These are phyloP conservation scores for Polydrusus tereticollis DNA, from an alignment of 2,888 invertebrate species.

Conservation along the genomic window DNA sequence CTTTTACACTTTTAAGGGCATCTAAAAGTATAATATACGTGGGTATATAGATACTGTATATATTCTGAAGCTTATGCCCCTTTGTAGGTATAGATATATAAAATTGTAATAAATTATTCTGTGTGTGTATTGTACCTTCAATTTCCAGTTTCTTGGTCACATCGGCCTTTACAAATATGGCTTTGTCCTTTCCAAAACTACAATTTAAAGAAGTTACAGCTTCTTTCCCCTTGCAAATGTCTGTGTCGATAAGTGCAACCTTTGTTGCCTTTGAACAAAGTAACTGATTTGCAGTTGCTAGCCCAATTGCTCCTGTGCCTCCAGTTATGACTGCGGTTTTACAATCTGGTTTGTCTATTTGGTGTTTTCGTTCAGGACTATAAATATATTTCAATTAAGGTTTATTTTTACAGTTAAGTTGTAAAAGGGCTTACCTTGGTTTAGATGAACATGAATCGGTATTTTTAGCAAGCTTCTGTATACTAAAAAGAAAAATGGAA, in stretches of 20 bases:
- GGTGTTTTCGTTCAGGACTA: constrained; percentile 7
- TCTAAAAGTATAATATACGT: constrained; percentile 19
- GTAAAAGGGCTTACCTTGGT: neutral
- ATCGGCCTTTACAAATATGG: constrained; percentile 42
- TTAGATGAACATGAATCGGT: neutral
- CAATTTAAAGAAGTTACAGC: constrained; percentile 40
- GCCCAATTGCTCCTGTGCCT: constrained; percentile 41
- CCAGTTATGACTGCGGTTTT: constrained; percentile 39
- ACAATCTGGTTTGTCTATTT: constrained; percentile 26
- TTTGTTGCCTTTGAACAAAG: constrained; percentile 36
- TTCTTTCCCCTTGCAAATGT: constrained; percentile 42
- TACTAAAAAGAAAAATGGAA: constrained; percentile 11
- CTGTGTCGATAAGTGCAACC: constrained; percentile 38
- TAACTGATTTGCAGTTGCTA: constrained; percentile 44
- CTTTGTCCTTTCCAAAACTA: constrained; percentile 43
- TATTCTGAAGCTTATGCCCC: too few relatives aligned
- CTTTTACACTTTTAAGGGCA: constrained; percentile 37
- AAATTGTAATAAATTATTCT: too few relatives aligned
- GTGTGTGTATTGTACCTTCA: constrained; percentile 20
- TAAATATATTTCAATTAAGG: neutral
- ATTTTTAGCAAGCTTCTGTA: neutral
- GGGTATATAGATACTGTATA: too few relatives aligned
- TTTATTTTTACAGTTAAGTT: neutral
- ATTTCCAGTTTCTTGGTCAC: constrained; percentile 43
- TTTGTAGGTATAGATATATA: too few relatives aligned